Conservation (phyloP, 2,888 invertebrate species). For the Prenolepis imparis region DNA sequence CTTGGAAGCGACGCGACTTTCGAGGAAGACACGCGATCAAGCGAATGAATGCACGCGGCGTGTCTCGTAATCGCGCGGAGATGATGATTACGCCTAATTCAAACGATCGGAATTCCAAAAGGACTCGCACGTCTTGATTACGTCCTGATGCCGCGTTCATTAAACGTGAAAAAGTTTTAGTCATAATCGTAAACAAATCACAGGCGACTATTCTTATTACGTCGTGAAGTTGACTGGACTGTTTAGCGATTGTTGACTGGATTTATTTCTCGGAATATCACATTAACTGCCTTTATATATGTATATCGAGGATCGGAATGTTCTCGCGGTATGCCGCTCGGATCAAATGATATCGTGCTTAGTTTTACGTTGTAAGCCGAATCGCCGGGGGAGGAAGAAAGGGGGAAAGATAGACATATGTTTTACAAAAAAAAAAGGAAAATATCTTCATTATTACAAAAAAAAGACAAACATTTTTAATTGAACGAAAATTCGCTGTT, state of each 20-base stretch:
- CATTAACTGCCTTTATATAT: neutral
- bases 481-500: neutral
- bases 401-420: too few relatives aligned
- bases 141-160: neutral
- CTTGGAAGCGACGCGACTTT: neutral
- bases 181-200: too few relatives aligned
- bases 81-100: conserved; percentile 66
- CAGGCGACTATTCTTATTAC: too few relatives aligned
- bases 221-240: too few relatives aligned
- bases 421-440: too few relatives aligned
- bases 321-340: neutral
- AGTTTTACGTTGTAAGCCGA: neutral
- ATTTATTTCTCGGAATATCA: conserved; percentile 1
- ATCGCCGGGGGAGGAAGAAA: neutral
- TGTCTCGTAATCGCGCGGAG: neutral
- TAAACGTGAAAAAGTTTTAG: too few relatives aligned
- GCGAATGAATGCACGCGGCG: neutral
- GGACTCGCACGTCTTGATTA: conserved; percentile 11
- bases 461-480: neutral
- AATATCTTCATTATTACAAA: too few relatives aligned
- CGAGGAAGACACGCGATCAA: neutral
- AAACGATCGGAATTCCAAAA: conserved; percentile 67
- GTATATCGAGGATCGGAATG: too few relatives aligned
- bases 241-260: neutral
- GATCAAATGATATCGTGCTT: neutral